phyloP scores from a whole-genome alignment of 2,888 invertebrate genomes.

The Archaeoteleia sp. region DNA sequence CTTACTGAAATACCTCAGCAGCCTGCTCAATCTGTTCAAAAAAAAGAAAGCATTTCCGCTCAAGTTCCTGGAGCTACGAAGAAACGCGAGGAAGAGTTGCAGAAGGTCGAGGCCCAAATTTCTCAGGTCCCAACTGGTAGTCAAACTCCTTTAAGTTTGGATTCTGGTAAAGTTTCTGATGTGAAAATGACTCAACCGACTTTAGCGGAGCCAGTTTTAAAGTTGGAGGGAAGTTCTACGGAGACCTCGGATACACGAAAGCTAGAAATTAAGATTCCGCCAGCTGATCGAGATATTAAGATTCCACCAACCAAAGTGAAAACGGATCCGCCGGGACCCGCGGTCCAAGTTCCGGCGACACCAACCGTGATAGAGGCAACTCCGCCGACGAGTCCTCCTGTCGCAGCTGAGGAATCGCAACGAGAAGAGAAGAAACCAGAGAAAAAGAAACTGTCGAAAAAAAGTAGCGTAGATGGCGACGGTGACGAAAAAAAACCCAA shows the following conservation, averaged over 20 bases:
- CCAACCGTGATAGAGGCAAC: constrained; percentile 66
- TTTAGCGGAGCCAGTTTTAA: neutral
- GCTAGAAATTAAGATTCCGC: constrained; percentile 31
- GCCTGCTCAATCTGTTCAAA: too few species aligned
- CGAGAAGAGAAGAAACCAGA: constrained; percentile 39
- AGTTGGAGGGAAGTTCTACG: neutral
- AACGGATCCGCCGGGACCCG: constrained; percentile 8
- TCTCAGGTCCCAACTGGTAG: too few species aligned
- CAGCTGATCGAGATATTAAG: constrained; percentile 20
- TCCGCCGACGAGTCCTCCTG: constrained; percentile 59
- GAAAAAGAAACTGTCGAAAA: constrained; percentile 57
- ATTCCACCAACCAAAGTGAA: constrained; percentile 31
- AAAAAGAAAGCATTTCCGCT: too few species aligned
- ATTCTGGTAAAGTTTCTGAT: too few species aligned
- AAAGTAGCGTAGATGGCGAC: constrained; percentile 60
- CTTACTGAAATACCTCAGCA: too few species aligned
- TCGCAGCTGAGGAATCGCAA: constrained; percentile 10
- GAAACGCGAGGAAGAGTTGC: too few species aligned
- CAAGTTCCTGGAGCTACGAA: too few species aligned
- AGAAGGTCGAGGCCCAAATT: too few species aligned
- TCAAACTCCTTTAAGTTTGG: too few species aligned
- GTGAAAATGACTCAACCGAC: neutral
- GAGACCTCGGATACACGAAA: constrained; percentile 24
- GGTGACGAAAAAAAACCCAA: constrained; percentile 73
- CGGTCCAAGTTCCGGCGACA: constrained; percentile 58